Evolutionary conservation across 2,113 vertebrate genomes (phyloP).

Genomic region (Megalops atlanticus): DNA sequence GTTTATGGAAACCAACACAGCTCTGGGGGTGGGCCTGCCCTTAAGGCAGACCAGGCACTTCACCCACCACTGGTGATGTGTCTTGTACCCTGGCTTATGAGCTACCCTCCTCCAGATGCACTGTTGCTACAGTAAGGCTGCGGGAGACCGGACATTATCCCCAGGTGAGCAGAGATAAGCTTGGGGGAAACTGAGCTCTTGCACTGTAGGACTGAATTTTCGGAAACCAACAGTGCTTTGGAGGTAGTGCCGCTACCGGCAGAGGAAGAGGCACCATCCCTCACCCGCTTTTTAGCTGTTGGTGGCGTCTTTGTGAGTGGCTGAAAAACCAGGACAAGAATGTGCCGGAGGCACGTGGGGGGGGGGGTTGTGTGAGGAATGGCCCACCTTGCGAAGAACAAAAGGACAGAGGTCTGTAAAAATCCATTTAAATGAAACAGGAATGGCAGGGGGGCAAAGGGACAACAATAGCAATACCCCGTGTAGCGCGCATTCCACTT

Average conservation of each 20-base stretch:
- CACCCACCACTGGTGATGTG: not conserved
- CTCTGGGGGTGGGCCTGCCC: not conserved
- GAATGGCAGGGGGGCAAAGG: not conserved
- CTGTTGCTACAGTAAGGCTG: no score
- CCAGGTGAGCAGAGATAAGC: no score
- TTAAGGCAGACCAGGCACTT: not conserved
- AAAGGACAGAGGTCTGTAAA: not conserved
- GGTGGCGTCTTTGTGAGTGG: not conserved
- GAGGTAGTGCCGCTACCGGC: not conserved
- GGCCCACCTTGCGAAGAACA: not conserved
- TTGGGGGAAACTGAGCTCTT: no score
- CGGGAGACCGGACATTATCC: no score
- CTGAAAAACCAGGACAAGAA: not conserved
- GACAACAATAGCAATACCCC: not conserved
- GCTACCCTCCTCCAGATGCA: no score
- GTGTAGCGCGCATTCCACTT: not conserved
- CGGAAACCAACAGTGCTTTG: no score
- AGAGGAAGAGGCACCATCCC: not conserved
- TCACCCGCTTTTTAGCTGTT: not conserved
- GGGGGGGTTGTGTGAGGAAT: not conserved
- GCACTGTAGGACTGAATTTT: no score
- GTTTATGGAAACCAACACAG: not conserved
- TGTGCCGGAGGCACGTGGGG: not conserved
- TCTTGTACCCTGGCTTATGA: not conserved
- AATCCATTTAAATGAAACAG: not conserved